Evolutionary conservation across 2,113 vertebrate species (phyloP).

Genomic region (Triplophysa rosa): DNA sequence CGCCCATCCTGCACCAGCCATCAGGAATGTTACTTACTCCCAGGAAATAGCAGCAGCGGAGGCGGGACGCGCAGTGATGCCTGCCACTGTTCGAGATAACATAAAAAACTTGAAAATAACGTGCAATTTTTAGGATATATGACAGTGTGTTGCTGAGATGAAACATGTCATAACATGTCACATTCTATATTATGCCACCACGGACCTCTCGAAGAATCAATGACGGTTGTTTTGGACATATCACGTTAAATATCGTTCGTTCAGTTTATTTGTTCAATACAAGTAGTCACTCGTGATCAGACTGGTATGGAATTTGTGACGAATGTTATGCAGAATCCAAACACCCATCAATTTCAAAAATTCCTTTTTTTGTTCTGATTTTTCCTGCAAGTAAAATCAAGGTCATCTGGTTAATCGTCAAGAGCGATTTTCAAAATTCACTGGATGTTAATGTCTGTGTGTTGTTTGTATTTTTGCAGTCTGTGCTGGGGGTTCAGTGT

Average conservation of each 20-base stretch:
- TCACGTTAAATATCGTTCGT: background rate
- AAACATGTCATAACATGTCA: constrained; percentile 33
- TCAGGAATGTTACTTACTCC: constrained; percentile 49
- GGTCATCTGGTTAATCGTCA: no score
- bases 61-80: constrained; percentile 36
- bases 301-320: no score
- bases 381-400: no score
- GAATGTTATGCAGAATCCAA: no score
- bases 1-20: constrained; percentile 41
- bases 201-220: background rate
- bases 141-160: background rate
- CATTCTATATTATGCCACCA: background rate
- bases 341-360: no score
- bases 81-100: constrained; percentile 15
- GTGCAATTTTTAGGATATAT: constrained; percentile 4
- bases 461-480: constrained; percentile 73
- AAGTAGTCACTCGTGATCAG: constrained; percentile 5
- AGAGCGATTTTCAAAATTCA: background rate
- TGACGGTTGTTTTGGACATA: background rate
- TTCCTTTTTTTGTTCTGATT: no score
- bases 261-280: background rate
- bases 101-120: constrained; percentile 29
- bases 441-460: constrained; percentile 24
- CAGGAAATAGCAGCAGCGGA: constrained; percentile 40
- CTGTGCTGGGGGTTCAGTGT: constrained; percentile 92